These are phyloP conservation scores for Pollachius pollachius DNA, from an alignment of 2,113 vertebrate species.

Conservation along the genomic window DNA sequence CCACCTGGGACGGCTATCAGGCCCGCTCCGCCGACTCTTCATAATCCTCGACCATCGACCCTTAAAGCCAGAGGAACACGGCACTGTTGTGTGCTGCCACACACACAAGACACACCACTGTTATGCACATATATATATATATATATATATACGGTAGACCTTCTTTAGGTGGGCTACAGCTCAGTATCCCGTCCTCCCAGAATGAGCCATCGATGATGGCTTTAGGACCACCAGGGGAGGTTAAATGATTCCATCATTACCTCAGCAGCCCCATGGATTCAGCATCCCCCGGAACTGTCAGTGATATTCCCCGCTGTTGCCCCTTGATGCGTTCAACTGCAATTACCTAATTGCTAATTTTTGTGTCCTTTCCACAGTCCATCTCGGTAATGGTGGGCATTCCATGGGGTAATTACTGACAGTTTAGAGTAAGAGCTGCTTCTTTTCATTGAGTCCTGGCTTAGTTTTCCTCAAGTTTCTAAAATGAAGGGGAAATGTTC, in stretches of 20 bases:
- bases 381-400: constrained; percentile 14
- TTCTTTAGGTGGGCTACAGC: not conserved
- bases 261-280: constrained; percentile 37
- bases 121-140: too few relatives aligned
- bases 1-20: not conserved
- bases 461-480: not conserved
- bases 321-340: constrained; percentile 16
- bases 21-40: constrained; percentile 28
- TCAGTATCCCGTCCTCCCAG: constrained; percentile 15
- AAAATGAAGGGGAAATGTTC: too few relatives aligned
- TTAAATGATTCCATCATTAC: constrained; percentile 47
- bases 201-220: constrained; percentile 18
- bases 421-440: not conserved
- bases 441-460: not conserved
- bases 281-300: constrained; percentile 30
- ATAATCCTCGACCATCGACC: constrained; percentile 28
- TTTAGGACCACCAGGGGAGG: constrained; percentile 33
- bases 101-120: too few relatives aligned
- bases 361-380: not conserved
- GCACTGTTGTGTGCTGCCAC: not conserved
- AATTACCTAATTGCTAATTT: constrained; percentile 40
- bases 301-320: constrained; percentile 23
- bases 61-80: constrained; percentile 36
- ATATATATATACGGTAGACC: not conserved
- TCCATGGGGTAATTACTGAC: constrained; percentile 7